These are phyloP conservation scores for Colius striatus DNA, from an alignment of 2,113 vertebrate genomes.

Conservation along the genomic window DNA sequence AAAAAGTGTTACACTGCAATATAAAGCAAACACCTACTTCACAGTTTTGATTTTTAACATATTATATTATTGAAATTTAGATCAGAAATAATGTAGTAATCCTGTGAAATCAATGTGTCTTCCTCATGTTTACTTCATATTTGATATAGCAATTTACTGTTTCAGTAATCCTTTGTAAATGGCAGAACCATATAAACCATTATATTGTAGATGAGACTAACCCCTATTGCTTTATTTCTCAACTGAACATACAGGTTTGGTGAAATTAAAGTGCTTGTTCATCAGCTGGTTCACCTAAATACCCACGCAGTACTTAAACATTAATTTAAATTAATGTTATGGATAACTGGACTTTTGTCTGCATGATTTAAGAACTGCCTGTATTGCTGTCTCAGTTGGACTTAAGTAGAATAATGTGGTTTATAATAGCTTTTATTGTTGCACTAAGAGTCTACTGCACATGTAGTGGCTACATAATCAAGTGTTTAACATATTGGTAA, in stretches of 20 bases:
- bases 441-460: not conserved
- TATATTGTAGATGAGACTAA: constrained; percentile 36
- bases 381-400: not conserved
- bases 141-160: not conserved
- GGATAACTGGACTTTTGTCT: not conserved
- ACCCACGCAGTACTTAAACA: not conserved
- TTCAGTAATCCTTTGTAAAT: not conserved
- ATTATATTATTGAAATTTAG: not conserved
- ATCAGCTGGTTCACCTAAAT: not conserved
- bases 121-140: not conserved
- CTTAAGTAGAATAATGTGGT: constrained; percentile 33
- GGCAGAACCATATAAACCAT: not conserved
- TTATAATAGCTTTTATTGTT: not conserved
- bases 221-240: not conserved
- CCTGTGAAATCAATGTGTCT: not conserved
- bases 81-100: not conserved
- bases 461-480: not conserved
- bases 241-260: not conserved
- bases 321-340: not conserved
- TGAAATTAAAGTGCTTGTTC: constrained; percentile 15
- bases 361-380: constrained; percentile 8
- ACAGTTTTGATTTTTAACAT: not conserved
- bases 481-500: constrained; percentile 11
- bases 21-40: not conserved
- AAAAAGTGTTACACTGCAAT: not conserved